These are phyloP conservation scores for Antheraea yamamai DNA, from an alignment of 2,888 invertebrate species.

Conservation along the genomic window DNA sequence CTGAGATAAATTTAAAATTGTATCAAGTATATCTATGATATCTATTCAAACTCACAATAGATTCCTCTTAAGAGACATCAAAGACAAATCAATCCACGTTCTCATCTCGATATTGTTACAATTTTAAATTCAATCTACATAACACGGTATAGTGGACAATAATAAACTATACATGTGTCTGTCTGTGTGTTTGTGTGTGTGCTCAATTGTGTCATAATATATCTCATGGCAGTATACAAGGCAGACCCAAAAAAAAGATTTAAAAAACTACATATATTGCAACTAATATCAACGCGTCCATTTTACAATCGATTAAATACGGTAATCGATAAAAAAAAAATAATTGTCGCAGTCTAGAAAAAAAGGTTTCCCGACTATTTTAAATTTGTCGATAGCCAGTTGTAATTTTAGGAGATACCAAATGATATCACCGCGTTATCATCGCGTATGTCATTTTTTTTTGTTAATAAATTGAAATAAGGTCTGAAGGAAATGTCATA, in stretches of 20 bases:
- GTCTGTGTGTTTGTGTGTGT: constrained; percentile 29
- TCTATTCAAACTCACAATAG: too few species aligned
- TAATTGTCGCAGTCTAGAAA: neutral
- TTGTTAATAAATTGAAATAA: neutral
- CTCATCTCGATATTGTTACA: neutral
- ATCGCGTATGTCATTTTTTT: neutral
- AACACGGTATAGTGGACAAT: neutral
- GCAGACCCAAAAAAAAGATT: constrained; percentile 27
- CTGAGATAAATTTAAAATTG: neutral
- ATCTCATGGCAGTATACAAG: constrained; percentile 31
- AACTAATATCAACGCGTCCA: neutral
- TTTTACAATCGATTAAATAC: neutral
- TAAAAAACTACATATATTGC: neutral
- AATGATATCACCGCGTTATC: neutral
- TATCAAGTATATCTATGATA: neutral
- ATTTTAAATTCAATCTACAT: neutral
- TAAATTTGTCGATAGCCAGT: neutral
- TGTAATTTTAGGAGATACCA: neutral
- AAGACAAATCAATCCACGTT: too few species aligned
- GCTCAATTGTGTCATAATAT: constrained; percentile 32
- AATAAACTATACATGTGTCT: constrained; percentile 7
- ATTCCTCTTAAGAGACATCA: neutral
- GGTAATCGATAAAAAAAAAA: neutral
- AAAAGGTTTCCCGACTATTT: neutral
- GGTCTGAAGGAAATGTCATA: neutral